Evolutionary conservation across 2,888 invertebrate genomes (phyloP), one percentile per base, ranked within the genome.

Genomic region (Byasa hedistus): DNA sequence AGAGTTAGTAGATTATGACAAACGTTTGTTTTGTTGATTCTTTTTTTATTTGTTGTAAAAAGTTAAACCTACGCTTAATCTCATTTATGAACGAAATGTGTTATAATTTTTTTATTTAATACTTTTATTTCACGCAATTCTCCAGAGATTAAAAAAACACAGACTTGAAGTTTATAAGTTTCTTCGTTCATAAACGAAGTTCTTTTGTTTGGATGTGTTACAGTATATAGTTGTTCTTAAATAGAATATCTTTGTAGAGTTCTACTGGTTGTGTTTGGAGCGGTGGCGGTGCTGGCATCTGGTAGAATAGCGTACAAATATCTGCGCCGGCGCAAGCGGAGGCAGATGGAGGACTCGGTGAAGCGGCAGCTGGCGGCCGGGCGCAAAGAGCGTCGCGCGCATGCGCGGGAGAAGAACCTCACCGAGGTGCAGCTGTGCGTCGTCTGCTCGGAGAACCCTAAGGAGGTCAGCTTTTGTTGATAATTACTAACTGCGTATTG

Each of bases 371-470:
- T 96, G 19, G 96, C 95, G 58, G 93, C 92, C 27, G 94, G 94
- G 0, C 92, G 96, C 1, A 92, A 93, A 67, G 93, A 93, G 76
- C 91, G 96, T 51, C 86, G 96, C 54, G 93, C 94, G 65, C 91
- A 91, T 70, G 94, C 93, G 1, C 86, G 96, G 15, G 94, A 94
- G 73, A 92, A 89, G 63, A 92, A 95, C 80, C 87, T 96, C 23
- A 82, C 90, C 69, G 94, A 93, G 36, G 93, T 93, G 82, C 96
- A 95, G 76, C 85, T 95, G 15, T 98, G 98, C 79, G 96, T 97
- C 24, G 96, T 98, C n/a, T 98, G 98, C 84, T 92, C 95, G 51
- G 94, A 93, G 66, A 96, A 97, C 89, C 96, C 96, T 0, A 95
- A 96, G 76, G 97, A 98, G 91, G 95, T 95, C 76, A 70, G 72